phyloP scores from a whole-genome alignment of 1,140 invertebrate species.

The Lucilia sericata region DNA sequence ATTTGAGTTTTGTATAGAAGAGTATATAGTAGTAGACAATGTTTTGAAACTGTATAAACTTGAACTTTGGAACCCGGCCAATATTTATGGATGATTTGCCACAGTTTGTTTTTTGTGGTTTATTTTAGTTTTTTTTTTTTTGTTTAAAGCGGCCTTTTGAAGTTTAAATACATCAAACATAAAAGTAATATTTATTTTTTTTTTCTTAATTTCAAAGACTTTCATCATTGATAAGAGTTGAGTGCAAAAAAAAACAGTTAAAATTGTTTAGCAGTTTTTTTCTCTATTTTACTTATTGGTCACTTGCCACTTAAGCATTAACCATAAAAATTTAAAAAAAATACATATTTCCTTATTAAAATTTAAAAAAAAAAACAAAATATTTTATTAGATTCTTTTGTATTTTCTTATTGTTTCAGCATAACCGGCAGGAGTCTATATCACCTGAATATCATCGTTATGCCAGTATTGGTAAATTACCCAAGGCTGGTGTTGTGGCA shows the following conservation, averaged over 20 bases:
- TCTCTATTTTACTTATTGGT: neutral
- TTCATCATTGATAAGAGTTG: constrained; percentile 31
- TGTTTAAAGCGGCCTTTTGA: constrained; percentile 17
- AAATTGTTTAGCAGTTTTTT: neutral
- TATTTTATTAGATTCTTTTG: constrained; percentile 31
- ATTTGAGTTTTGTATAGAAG: constrained; percentile 7
- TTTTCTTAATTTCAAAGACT: neutral
- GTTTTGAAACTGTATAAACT: constrained; percentile 11
- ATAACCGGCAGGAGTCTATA: constrained; percentile 65
- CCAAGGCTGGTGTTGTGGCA: constrained; percentile 47
- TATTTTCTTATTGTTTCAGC: constrained; percentile 51
- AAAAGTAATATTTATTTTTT: neutral
- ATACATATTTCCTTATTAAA: neutral
- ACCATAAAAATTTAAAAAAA: neutral
- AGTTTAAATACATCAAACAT: neutral
- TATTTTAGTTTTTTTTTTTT: neutral
- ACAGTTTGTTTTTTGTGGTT: constrained; percentile 23
- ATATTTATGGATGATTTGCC: constrained; percentile 37
- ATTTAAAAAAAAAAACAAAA: neutral
- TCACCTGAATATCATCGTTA: constrained; percentile 66
- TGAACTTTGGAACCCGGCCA: constrained; percentile 36
- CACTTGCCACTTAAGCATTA: neutral
- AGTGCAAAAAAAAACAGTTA: neutral
- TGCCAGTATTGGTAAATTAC: constrained; percentile 66
- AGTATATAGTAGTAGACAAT: neutral